Evolutionary conservation across 2,797 vertebrate genomes (phyloP).

Genomic region (Myotis pilosus): DNA sequence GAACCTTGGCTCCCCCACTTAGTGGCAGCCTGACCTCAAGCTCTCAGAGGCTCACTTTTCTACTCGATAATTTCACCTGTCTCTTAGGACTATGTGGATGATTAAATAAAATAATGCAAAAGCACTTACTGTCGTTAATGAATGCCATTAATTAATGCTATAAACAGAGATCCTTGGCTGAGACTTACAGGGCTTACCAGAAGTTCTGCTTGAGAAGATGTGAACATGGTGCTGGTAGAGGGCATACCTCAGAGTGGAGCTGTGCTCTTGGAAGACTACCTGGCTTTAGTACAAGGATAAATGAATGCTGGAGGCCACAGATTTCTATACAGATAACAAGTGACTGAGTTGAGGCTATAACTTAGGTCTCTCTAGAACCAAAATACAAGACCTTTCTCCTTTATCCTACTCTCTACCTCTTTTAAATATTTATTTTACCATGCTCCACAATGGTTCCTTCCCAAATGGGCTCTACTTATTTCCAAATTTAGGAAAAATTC

Average conservation of each 20-base stretch:
- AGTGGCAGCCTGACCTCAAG: accelerated
- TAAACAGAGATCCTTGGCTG: neutral
- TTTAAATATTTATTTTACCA: neutral
- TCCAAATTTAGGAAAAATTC: slow-evolving; percentile 2
- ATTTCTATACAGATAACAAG: neutral
- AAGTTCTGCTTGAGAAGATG: neutral
- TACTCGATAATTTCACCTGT: neutral
- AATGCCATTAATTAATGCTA: neutral
- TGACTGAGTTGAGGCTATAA: neutral
- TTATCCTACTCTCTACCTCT: neutral
- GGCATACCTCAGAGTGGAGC: accelerated
- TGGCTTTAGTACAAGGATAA: neutral
- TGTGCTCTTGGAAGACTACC: neutral
- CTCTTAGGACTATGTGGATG: neutral
- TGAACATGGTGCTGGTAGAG: neutral
- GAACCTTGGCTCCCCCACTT: too few species aligned
- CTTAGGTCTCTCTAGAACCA: neutral
- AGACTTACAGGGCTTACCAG: neutral
- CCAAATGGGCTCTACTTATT: neutral
- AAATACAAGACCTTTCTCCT: neutral
- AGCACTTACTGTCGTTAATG: neutral
- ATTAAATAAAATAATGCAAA: neutral
- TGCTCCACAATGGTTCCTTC: neutral
- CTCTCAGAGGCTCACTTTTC: neutral
- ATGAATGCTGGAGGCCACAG: too few species aligned